Evolutionary conservation across 2,797 vertebrate species (phyloP).

Genomic region (Diglossa cyanea): DNA sequence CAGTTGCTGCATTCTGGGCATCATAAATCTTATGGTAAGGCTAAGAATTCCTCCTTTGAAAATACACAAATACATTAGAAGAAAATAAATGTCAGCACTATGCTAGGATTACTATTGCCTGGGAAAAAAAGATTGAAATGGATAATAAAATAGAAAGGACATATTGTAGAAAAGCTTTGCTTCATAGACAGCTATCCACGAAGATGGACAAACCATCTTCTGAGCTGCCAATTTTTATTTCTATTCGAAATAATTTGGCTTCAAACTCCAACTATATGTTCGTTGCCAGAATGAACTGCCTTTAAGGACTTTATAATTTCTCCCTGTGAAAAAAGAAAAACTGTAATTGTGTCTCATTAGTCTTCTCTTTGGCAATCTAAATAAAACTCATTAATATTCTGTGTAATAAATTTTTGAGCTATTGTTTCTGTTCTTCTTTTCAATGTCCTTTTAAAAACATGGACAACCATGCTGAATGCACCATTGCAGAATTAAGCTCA

Average conservation of each 20-base stretch:
- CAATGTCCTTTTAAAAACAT: not conserved
- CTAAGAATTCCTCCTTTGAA: not conserved
- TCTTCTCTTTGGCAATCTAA: not conserved
- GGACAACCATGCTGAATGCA: not conserved
- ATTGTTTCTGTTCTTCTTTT: not conserved
- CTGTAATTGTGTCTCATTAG: not conserved
- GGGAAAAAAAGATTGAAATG: not conserved
- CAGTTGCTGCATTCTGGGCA: not conserved
- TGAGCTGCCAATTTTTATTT: not conserved
- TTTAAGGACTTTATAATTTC: not conserved
- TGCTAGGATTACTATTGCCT: not conserved
- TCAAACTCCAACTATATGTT: not conserved
- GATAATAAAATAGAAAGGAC: not conserved
- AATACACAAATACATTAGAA: not conserved
- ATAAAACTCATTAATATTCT: not conserved
- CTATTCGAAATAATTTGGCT: not conserved
- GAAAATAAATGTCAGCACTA: not conserved
- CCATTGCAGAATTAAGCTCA: not conserved
- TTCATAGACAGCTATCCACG: not conserved
- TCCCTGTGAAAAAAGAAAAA: not conserved
- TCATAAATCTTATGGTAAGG: not conserved
- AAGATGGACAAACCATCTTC: not conserved
- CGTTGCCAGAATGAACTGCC: not conserved
- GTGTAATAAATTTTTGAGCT: not conserved
- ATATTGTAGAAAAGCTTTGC: not conserved